These are phyloP conservation scores for Clamator glandarius DNA, from an alignment of 2,797 vertebrate genomes.

Conservation along the genomic window DNA sequence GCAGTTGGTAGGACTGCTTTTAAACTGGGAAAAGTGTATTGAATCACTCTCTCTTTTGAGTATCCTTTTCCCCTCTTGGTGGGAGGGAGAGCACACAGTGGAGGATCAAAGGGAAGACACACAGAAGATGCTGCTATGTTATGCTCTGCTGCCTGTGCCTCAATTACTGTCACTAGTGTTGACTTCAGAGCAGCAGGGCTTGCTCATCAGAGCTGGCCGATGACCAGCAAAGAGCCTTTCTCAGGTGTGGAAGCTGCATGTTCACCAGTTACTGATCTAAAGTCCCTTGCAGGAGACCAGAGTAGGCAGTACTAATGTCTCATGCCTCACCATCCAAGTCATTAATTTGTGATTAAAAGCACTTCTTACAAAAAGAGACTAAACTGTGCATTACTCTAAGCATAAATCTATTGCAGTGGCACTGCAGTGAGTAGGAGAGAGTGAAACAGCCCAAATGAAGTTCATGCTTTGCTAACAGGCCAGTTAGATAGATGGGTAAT, in stretches of 20 bases:
- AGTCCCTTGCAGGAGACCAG: neutral
- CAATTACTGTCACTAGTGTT: neutral
- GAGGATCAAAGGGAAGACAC: neutral
- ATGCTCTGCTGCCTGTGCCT: neutral
- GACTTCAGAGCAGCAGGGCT: neutral
- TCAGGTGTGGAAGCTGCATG: neutral
- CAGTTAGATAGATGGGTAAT: conserved; percentile 40
- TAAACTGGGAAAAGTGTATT: neutral
- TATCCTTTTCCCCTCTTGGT: neutral
- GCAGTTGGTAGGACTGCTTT: neutral
- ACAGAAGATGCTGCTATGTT: neutral
- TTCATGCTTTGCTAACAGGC: conserved; percentile 53
- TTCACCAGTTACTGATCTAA: neutral
- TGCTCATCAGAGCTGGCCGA: neutral
- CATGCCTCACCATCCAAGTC: neutral
- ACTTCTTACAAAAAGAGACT: conserved; percentile 47
- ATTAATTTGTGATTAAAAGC: conserved; percentile 67
- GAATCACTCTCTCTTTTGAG: neutral
- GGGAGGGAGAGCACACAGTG: neutral
- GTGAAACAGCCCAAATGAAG: conserved; percentile 44
- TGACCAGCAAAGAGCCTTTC: neutral
- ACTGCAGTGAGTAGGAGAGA: conserved; percentile 34
- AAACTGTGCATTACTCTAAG: conserved; percentile 17
- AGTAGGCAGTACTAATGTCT: neutral
- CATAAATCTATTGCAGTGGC: conserved; percentile 43